Conservation (phyloP, 2,888 invertebrate genomes). For the Therioaphis trifolii region DNA sequence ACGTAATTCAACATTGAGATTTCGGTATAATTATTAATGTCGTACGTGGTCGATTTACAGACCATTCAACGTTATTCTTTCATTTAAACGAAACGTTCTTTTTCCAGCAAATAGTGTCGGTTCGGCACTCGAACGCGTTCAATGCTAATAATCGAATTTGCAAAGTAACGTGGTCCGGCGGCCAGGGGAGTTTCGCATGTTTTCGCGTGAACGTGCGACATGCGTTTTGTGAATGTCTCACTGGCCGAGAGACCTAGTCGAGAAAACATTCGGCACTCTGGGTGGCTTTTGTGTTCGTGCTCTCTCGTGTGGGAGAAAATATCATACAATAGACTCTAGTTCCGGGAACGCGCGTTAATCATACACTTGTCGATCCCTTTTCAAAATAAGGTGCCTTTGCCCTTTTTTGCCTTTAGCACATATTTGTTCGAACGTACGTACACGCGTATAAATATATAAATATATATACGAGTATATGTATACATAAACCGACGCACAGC, state of each 20-base stretch:
- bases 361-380: slow-evolving; percentile 63
- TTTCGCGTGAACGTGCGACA: neutral
- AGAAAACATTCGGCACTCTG: slow-evolving; percentile 43
- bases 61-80: too few species aligned
- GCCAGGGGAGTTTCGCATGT: neutral
- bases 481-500: neutral
- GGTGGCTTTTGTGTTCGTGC: slow-evolving; percentile 45
- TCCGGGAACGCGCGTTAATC: slow-evolving; percentile 59
- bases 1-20: too few species aligned
- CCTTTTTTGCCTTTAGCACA: slow-evolving; percentile 32
- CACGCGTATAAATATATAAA: neutral
- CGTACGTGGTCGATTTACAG: too few species aligned
- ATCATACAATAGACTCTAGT: slow-evolving; percentile 42
- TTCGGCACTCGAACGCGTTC: too few species aligned
- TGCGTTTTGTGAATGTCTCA: neutral
- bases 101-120: too few species aligned
- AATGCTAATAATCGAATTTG: too few species aligned
- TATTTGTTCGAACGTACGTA: slow-evolving; percentile 40
- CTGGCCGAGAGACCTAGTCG: neutral
- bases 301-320: slow-evolving; percentile 39
- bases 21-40: too few species aligned
- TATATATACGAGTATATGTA: too few species aligned
- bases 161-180: too few species aligned
- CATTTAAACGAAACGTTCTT: too few species aligned
- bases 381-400: slow-evolving; percentile 56